Evolutionary conservation across 2,888 invertebrate species (phyloP).

Genomic region (Sinohyriopsis cumingii): DNA sequence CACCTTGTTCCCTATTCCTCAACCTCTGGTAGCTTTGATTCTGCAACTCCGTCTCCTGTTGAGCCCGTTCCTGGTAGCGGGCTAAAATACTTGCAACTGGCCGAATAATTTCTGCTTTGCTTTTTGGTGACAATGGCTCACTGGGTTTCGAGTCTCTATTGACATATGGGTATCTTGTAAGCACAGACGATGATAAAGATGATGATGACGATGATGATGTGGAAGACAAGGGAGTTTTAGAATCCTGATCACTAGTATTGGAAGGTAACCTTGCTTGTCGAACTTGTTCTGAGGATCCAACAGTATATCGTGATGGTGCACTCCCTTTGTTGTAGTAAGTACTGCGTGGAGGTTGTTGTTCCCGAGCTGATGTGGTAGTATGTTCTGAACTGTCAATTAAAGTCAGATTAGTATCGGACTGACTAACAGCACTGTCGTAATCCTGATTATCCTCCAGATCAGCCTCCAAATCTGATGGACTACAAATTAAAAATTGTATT

Average conservation of each 20-base stretch:
- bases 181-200: slow-evolving; percentile 26
- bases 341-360: slow-evolving; percentile 18
- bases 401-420: slow-evolving; percentile 70
- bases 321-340: slow-evolving; percentile 25
- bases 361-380: slow-evolving; percentile 30
- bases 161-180: slow-evolving; percentile 29
- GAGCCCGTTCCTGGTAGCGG: slow-evolving; percentile 17
- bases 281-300: slow-evolving; percentile 1
- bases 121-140: slow-evolving; percentile 6
- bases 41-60: no score
- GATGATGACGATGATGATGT: slow-evolving; percentile 22
- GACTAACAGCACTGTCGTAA: slow-evolving; percentile 74
- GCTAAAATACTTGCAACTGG: slow-evolving; percentile 30
- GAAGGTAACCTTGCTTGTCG: slow-evolving; percentile 4
- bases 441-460: slow-evolving; percentile 78
- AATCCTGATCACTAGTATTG: slow-evolving; percentile 30
- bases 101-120: slow-evolving; percentile 15
- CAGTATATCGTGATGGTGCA: neutral
- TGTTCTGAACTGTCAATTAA: slow-evolving; percentile 63
- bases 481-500: slow-evolving; percentile 46
- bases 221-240: slow-evolving; percentile 38
- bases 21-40: slow-evolving; percentile 11
- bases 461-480: slow-evolving; percentile 78
- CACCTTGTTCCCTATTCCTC: slow-evolving; percentile 24
- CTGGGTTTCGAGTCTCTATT: slow-evolving; percentile 15